These are phyloP conservation scores for Disparrhopalites patrizii DNA, from an alignment of 2,888 invertebrate species.

Conservation along the genomic window DNA sequence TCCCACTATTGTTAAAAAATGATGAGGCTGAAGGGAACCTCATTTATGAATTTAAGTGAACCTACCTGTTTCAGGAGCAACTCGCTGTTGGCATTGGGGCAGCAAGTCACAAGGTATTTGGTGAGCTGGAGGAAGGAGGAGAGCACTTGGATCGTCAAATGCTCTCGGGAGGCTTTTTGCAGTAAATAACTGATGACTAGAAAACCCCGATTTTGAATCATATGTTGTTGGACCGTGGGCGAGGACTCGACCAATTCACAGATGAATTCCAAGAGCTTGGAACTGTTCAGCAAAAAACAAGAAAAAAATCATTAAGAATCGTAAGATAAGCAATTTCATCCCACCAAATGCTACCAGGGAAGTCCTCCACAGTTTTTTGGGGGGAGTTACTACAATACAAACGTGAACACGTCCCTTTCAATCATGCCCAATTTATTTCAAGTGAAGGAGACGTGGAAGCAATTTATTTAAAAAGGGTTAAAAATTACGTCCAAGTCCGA, in stretches of 20 bases:
- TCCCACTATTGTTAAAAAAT: too few relatives aligned
- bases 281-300: slow-evolving; percentile 57
- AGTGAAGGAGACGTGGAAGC: too few relatives aligned
- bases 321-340: not conserved
- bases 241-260: slow-evolving; percentile 96
- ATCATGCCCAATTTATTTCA: too few relatives aligned
- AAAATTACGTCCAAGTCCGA: too few relatives aligned
- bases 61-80: slow-evolving; percentile 86
- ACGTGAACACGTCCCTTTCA: too few relatives aligned
- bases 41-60: too few relatives aligned
- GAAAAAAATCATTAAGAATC: not conserved
- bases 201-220: slow-evolving; percentile 98
- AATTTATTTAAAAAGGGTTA: too few relatives aligned
- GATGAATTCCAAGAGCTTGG: slow-evolving; percentile 92
- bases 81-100: slow-evolving; percentile 83
- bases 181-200: slow-evolving; percentile 96
- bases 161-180: slow-evolving; percentile 86
- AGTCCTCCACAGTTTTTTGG: too few relatives aligned
- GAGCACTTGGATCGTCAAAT: slow-evolving; percentile 88
- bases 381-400: too few relatives aligned
- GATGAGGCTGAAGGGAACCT: too few relatives aligned
- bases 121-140: slow-evolving; percentile 86
- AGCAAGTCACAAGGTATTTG: slow-evolving; percentile 85
- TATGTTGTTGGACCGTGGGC: slow-evolving; percentile 96
- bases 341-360: too few relatives aligned